These are phyloP conservation scores for Drosophila helvetica DNA, from an alignment of 2,888 invertebrate species.

Conservation along the genomic window DNA sequence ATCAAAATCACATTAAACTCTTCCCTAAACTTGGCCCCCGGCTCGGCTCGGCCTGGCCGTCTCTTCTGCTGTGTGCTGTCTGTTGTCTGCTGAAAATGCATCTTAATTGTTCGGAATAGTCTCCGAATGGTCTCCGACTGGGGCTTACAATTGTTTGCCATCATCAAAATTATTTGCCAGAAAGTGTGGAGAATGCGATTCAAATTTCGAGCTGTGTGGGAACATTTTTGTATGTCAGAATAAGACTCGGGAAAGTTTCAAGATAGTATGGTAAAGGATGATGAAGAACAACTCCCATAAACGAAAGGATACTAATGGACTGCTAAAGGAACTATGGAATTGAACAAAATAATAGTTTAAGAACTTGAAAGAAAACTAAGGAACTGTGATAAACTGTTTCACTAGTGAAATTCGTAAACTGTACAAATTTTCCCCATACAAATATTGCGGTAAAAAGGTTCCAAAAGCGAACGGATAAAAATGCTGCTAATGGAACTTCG, in stretches of 20 bases:
- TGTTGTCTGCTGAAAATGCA: conserved; percentile 54
- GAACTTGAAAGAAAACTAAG: too few species aligned
- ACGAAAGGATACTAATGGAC: too few species aligned
- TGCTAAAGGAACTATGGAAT: neutral
- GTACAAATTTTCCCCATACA: too few species aligned
- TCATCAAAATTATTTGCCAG: conserved; percentile 18
- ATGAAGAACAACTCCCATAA: too few species aligned
- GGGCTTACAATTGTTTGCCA: conserved; percentile 37
- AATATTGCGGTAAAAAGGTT: too few species aligned
- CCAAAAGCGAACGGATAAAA: too few species aligned
- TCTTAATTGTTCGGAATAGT: conserved; percentile 41
- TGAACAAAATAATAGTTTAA: neutral
- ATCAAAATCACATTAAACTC: conserved; percentile 70
- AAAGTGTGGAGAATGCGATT: conserved; percentile 43
- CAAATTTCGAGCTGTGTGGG: conserved; percentile 14
- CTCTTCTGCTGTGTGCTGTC: conserved; percentile 25
- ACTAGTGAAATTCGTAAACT: too few species aligned
- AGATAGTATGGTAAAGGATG: neutral
- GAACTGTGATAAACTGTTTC: too few species aligned
- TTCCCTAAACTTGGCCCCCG: conserved; percentile 50
- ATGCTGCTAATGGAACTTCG: too few species aligned
- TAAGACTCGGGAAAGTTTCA: neutral
- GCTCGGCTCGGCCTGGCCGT: neutral
- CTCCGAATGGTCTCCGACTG: neutral
- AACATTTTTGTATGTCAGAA: neutral